These are phyloP conservation scores for Octomys mimax DNA, from an alignment of 2,797 vertebrate species.

Conservation along the genomic window DNA sequence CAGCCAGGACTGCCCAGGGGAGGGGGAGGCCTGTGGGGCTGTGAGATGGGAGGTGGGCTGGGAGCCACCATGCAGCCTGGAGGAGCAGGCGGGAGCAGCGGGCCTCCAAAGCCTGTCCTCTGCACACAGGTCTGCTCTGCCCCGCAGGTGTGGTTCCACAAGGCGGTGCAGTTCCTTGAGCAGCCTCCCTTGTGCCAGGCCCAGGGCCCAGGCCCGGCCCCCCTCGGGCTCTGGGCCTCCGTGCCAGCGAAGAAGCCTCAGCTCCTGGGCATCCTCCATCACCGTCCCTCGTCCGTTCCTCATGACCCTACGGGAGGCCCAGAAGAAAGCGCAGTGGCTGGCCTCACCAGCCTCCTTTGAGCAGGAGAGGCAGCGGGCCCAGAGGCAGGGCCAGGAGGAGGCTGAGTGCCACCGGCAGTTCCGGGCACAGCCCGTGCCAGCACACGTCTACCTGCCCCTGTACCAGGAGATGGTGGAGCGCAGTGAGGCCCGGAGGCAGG, in stretches of 20 bases:
- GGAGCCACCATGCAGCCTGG: background rate
- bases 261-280: constrained; percentile 86
- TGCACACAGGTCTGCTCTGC: constrained; percentile 6
- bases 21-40: background rate
- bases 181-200: constrained; percentile 84
- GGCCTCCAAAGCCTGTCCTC: background rate
- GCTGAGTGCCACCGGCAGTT: constrained; percentile 96
- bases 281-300: constrained; percentile 88
- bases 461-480: constrained; percentile 92
- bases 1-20: background rate
- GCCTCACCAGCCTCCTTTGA: constrained; percentile 86
- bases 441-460: constrained; percentile 91
- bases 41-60: background rate
- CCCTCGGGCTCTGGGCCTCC: constrained; percentile 73
- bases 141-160: constrained; percentile 83
- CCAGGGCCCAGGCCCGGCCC: constrained; percentile 79
- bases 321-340: constrained; percentile 86
- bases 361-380: constrained; percentile 83
- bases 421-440: constrained; percentile 92
- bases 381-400: constrained; percentile 91
- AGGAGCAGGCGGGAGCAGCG: background rate
- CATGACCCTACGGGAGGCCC: constrained; percentile 87
- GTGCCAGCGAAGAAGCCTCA: constrained; percentile 85
- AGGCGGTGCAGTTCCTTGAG: constrained; percentile 89
- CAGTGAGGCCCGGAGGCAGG: constrained; percentile 91